Percentiles rank a stretch among this genome's conserved stretches.
Evolutionary conservation across 2,113 vertebrate species (phyloP).

Genomic region (Macquaria australasica): DNA sequence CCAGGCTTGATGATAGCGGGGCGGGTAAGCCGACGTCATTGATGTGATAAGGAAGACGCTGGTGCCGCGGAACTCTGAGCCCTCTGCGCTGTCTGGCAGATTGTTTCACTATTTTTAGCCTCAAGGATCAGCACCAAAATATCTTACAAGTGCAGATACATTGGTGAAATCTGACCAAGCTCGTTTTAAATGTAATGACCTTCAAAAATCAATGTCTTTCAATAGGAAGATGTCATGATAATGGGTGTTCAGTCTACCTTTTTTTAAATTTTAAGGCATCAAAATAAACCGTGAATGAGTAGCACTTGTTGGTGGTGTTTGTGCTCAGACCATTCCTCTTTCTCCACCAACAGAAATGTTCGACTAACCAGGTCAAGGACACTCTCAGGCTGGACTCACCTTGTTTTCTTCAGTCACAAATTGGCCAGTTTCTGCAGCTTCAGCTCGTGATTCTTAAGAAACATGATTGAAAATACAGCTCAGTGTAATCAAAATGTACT

Average conservation of each 20-base stretch:
- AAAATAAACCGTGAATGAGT: not conserved
- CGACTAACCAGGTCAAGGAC: conserved; percentile 20
- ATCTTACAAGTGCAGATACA: conserved; percentile 16
- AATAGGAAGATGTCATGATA: not conserved
- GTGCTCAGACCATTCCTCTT: conserved; percentile 20
- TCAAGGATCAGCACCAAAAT: conserved; percentile 51
- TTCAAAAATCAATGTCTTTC: not conserved
- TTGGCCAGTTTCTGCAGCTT: not conserved
- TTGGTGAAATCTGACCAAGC: conserved; percentile 13
- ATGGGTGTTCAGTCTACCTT: not conserved
- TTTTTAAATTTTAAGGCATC: not conserved
- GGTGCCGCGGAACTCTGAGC: conserved; percentile 22
- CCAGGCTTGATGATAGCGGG: conserved; percentile 75
- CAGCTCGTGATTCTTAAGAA: not conserved
- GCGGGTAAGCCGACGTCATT: conserved; percentile 60
- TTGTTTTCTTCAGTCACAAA: conserved; percentile 9
- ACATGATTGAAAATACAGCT: not conserved
- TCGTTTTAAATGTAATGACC: not conserved
- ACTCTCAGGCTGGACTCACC: not conserved
- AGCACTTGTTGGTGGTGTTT: not conserved
- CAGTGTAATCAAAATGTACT: not conserved
- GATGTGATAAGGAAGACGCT: conserved; percentile 70
- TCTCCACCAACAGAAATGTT: conserved; percentile 10
- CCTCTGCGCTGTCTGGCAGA: conserved; percentile 48
- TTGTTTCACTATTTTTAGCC: conserved; percentile 69